These are phyloP conservation scores for Naja naja DNA, from an alignment of 2,113 vertebrate species.

Conservation along the genomic window DNA sequence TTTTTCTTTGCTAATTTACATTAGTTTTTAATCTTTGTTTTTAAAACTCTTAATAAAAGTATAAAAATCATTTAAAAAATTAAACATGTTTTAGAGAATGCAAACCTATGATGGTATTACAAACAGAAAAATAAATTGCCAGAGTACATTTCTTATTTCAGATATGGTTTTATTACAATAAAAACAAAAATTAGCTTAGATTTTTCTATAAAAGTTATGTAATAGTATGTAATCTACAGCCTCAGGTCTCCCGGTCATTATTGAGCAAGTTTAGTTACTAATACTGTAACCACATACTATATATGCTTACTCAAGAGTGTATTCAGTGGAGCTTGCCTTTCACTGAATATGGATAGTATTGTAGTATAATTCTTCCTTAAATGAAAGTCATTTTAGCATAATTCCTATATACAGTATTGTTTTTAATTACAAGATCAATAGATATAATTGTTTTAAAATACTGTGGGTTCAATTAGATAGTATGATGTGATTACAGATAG, in stretches of 20 bases:
- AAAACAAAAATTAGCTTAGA: constrained; percentile 45
- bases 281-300: not conserved
- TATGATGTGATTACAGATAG: not conserved
- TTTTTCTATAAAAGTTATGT: constrained; percentile 49
- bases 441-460: constrained; percentile 40
- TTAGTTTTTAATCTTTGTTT: not conserved
- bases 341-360: not conserved
- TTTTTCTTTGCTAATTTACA: not conserved
- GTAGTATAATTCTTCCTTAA: not conserved
- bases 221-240: constrained; percentile 30
- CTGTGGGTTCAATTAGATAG: constrained; percentile 20
- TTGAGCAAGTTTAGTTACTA: constrained; percentile 48
- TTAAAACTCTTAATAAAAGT: not conserved
- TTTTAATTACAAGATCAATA: constrained; percentile 9
- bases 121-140: not conserved
- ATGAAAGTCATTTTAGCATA: not conserved
- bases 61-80: not conserved
- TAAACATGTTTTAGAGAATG: not conserved
- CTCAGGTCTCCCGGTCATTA: constrained; percentile 44
- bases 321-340: not conserved
- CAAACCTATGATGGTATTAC: not conserved
- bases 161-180: constrained; percentile 60
- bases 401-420: not conserved
- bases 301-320: not conserved
- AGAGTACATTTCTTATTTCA: constrained; percentile 5